A percentile compares a stretch with the other conserved stretches of the same genome.
phyloP scores from a whole-genome alignment of 2,797 vertebrate genomes.

The Garrulus glandarius region DNA sequence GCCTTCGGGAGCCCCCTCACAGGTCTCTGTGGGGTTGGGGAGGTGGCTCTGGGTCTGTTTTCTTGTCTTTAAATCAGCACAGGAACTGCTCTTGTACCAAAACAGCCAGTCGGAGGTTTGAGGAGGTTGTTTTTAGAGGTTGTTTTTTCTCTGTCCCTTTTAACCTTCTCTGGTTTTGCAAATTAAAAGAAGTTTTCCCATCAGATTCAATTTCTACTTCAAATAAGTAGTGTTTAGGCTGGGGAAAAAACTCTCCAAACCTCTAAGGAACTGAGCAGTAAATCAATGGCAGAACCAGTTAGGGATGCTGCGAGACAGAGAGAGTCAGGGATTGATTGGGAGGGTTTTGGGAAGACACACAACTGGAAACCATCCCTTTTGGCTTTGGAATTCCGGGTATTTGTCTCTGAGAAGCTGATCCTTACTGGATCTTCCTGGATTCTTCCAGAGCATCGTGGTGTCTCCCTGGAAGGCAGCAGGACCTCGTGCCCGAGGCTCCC shows the following conservation, averaged over 20 bases:
- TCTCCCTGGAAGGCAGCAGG: rapidly evolving
- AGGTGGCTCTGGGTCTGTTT: background rate
- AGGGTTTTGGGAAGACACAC: background rate
- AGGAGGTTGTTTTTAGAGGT: background rate
- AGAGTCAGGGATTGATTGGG: background rate
- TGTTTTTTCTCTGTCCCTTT: background rate
- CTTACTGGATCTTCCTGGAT: background rate
- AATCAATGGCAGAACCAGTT: background rate
- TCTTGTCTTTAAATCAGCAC: background rate
- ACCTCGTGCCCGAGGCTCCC: rapidly evolving
- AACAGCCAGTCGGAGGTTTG: background rate
- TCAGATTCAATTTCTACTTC: background rate
- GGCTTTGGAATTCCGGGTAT: rapidly evolving
- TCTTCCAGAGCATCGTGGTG: background rate
- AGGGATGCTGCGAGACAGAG: background rate
- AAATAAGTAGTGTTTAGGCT: background rate
- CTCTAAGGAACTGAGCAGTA: background rate
- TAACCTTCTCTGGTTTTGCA: background rate
- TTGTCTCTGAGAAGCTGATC: background rate
- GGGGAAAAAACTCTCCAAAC: background rate
- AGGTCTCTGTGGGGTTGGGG: background rate
- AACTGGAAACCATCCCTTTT: background rate
- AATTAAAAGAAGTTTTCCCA: background rate
- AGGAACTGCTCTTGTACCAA: background rate
- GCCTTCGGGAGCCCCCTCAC: background rate